These are phyloP conservation scores for Mesorhabditis spiculigera DNA, from an alignment of 2,888 invertebrate species.

Conservation along the genomic window DNA sequence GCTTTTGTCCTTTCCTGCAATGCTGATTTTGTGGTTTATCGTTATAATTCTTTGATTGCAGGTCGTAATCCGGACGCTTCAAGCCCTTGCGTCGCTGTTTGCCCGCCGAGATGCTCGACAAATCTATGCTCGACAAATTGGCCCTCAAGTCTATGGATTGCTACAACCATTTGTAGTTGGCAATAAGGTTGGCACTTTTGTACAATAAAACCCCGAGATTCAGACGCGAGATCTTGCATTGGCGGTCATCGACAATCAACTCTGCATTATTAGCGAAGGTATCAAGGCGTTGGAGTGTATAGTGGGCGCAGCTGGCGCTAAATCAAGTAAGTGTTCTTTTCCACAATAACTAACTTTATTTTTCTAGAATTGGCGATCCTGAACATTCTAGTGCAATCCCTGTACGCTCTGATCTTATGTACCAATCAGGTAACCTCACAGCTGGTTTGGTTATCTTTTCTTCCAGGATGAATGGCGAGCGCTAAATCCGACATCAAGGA, in stretches of 20 bases:
- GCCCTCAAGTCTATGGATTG: slow-evolving; percentile 15
- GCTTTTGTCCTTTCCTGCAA: no score
- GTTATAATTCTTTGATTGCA: slow-evolving; percentile 54
- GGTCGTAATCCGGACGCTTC: slow-evolving; percentile 76
- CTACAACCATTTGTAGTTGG: slow-evolving; percentile 13
- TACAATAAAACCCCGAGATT: background rate
- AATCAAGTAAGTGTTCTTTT: slow-evolving; percentile 6
- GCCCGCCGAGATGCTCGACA: slow-evolving; percentile 70
- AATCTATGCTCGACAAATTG: slow-evolving; percentile 25
- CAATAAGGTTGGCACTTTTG: background rate
- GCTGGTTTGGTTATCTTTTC: slow-evolving; percentile 69
- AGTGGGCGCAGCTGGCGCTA: background rate
- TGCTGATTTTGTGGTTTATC: background rate
- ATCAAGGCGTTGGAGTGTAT: background rate
- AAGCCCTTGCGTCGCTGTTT: slow-evolving; percentile 76
- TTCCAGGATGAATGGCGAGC: slow-evolving; percentile 56
- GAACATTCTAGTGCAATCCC: slow-evolving; percentile 81
- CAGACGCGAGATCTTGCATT: no score
- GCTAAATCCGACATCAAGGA: slow-evolving; percentile 60
- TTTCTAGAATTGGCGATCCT: slow-evolving; percentile 80
- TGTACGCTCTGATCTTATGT: slow-evolving; percentile 60
- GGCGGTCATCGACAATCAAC: background rate
- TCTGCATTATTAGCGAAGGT: background rate
- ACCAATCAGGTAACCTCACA: slow-evolving; percentile 53
- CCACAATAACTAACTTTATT: slow-evolving; percentile 64